phyloP scores from a whole-genome alignment of 1,140 invertebrate genomes.

The Zaprionus capensis region DNA sequence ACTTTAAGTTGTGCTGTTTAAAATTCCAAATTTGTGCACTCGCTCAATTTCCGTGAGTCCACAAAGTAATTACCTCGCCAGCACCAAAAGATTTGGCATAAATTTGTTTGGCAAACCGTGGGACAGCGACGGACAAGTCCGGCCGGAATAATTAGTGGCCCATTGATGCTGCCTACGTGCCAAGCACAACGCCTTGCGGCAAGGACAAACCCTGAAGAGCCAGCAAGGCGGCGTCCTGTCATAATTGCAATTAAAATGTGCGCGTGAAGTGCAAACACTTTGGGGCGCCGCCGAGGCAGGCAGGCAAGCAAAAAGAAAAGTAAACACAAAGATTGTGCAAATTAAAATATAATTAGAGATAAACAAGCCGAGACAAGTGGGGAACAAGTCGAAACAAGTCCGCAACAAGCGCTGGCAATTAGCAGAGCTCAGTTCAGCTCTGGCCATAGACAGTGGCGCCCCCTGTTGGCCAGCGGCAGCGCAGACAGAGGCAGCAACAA shows the following conservation, averaged over 20 bases:
- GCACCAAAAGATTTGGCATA: constrained; percentile 67
- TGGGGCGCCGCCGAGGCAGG: constrained; percentile 42
- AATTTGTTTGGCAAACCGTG: constrained; percentile 39
- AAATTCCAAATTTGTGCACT: constrained; percentile 81
- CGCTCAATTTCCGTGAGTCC: constrained; percentile 83
- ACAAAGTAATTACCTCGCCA: constrained; percentile 78
- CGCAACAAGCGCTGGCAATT: constrained; percentile 51
- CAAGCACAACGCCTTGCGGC: constrained; percentile 70
- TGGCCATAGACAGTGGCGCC: constrained; percentile 47
- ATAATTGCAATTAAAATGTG: constrained; percentile 83
- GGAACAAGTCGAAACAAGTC: constrained; percentile 34
- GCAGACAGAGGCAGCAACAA: constrained; percentile 8
- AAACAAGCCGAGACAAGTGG: constrained; percentile 60
- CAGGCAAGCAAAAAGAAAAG: constrained; percentile 38
- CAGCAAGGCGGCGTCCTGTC: constrained; percentile 29
- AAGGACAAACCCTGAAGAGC: constrained; percentile 57
- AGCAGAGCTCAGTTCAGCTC: constrained; percentile 12
- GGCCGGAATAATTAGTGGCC: constrained; percentile 77
- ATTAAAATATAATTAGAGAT: constrained; percentile 84
- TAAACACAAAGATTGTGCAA: constrained; percentile 60
- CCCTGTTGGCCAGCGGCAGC: constrained; percentile 48
- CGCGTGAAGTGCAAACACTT: constrained; percentile 75
- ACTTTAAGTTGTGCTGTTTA: constrained; percentile 66
- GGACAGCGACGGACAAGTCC: constrained; percentile 24
- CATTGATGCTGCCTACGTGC: constrained; percentile 62